These are phyloP conservation scores for Pentamera pediparva DNA, from an alignment of 53 echinoderm and acorn worm genomes.

Conservation along the genomic window DNA sequence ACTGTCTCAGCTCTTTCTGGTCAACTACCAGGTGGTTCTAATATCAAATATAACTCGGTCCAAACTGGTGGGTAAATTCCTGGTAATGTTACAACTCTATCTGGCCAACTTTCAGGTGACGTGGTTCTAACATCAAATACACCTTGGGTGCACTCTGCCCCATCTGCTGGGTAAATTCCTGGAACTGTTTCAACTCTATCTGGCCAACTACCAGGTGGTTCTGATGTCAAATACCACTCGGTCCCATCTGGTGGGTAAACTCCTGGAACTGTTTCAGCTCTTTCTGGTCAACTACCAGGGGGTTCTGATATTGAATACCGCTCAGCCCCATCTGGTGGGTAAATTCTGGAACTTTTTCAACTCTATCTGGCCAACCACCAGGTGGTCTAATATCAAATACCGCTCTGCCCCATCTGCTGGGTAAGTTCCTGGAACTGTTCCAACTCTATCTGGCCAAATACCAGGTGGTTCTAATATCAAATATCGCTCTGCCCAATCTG, in stretches of 20 bases:
- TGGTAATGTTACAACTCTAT: constrained; percentile 65
- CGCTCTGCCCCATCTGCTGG: constrained; percentile 58
- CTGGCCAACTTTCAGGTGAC: too few relatives aligned
- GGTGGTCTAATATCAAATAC: too few relatives aligned
- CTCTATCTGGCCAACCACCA: constrained; percentile 58
- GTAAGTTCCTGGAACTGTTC: constrained; percentile 70
- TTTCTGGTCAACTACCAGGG: constrained; percentile 52
- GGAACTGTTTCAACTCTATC: constrained; percentile 69
- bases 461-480: too few relatives aligned
- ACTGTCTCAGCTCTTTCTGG: constrained; percentile 63
- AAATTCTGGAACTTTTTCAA: constrained; percentile 70
- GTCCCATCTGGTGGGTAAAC: constrained; percentile 75
- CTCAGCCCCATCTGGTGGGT: constrained; percentile 73
- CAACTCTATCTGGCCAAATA: constrained; percentile 63
- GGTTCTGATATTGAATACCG: too few relatives aligned
- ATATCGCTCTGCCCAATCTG: constrained; percentile 80
- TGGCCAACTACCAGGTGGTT: too few relatives aligned
- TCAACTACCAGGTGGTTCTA: too few relatives aligned
- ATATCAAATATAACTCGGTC: too few relatives aligned
- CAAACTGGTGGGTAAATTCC: constrained; percentile 70
- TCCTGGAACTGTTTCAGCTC: constrained; percentile 77
- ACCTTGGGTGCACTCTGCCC: too few relatives aligned
- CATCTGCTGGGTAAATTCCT: constrained; percentile 70
- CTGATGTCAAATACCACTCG: constrained; percentile 60
- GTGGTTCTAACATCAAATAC: too few relatives aligned